A percentile compares a stretch with the other conserved stretches of the same genome.
These are phyloP conservation scores for Uromys caudimaculatus DNA, from an alignment of 2,797 vertebrate species.

Conservation along the genomic window DNA sequence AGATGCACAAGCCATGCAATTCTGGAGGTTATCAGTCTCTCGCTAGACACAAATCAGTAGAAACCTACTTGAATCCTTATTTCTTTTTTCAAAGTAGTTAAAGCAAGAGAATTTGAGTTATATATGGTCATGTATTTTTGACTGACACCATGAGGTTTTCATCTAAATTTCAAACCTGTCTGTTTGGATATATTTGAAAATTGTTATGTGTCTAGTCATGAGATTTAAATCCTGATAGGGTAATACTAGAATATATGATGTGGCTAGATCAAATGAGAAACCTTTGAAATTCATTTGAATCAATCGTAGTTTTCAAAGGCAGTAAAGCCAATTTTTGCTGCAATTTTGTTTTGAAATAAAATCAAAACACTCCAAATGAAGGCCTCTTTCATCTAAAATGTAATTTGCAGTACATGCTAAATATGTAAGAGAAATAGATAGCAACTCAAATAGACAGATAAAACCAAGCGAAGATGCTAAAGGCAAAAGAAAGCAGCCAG, in stretches of 20 bases:
- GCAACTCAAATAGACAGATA: constrained; percentile 77
- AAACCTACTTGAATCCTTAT: constrained; percentile 69
- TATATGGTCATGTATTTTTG: constrained; percentile 76
- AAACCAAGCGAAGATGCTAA: constrained; percentile 77
- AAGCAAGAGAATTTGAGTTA: constrained; percentile 74
- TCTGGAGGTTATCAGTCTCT: constrained; percentile 63
- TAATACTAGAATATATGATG: constrained; percentile 74
- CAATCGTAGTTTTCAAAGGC: constrained; percentile 81
- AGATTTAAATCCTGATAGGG: constrained; percentile 81
- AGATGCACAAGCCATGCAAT: constrained; percentile 70
- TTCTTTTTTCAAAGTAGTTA: constrained; percentile 52
- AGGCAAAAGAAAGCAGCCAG: constrained; percentile 65
- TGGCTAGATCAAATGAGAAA: constrained; percentile 84
- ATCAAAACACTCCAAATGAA: constrained; percentile 83
- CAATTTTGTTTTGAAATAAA: constrained; percentile 84
- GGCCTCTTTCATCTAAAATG: constrained; percentile 81
- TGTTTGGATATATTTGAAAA: constrained; percentile 82
- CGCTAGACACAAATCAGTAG: constrained; percentile 60
- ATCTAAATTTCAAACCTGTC: constrained; percentile 82
- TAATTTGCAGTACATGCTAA: constrained; percentile 80
- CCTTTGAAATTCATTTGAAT: constrained; percentile 84
- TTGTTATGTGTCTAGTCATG: constrained; percentile 83
- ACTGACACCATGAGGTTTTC: constrained; percentile 82
- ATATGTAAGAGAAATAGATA: constrained; percentile 76
- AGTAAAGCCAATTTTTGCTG: constrained; percentile 83